Evolutionary conservation across 2,888 invertebrate species (phyloP), one percentile per base, ranked within the genome.

Genomic region (Ceramica pisi): DNA sequence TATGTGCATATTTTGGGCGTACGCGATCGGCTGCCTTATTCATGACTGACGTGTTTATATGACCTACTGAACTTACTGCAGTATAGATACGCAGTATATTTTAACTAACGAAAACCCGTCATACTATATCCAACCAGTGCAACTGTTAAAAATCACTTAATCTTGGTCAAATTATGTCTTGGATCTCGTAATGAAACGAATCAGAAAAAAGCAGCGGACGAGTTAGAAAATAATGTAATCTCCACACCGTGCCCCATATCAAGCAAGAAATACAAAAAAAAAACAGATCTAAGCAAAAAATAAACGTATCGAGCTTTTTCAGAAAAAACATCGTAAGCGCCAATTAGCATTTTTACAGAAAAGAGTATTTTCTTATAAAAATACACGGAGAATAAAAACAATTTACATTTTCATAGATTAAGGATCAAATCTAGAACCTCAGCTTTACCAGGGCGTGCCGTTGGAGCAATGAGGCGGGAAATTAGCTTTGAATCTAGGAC

Each of bases 401-500:
- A 64, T 63, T 50, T 10, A 75, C 41, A 16, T 35, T 71, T 48
- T 26, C n/a, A 38, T 63, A n/a, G 59, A 35, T 46, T 19, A 41
- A 19, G 51, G 53, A 81, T 51, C 26, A 50, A 64, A 67, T 44
- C 26, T 35, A 35, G 31, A 31, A 41, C 3, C 41, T 53, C 10
- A 44, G 23, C 16, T n/a, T 46, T 51, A 55, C 10, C 35, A n/a
- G 21, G n/a, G 41, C 38, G 50, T 71, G 41, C 51, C 38, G 19
- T 23, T 10, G 53, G 38, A 48, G 41, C 41, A 78, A 72, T 81
- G 82, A 78, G 46, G 41, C 59, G 65, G 56, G 5, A 81, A 81
- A 80, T 81, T 81, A 80, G 59, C 57, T 60, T 41, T 14, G 62
- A 53, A 84, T 80, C 75, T 82, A 83, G 85, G 64, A 75, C 75